These are phyloP conservation scores for Synergus japonicus DNA, from an alignment of 2,888 invertebrate species.

Conservation along the genomic window DNA sequence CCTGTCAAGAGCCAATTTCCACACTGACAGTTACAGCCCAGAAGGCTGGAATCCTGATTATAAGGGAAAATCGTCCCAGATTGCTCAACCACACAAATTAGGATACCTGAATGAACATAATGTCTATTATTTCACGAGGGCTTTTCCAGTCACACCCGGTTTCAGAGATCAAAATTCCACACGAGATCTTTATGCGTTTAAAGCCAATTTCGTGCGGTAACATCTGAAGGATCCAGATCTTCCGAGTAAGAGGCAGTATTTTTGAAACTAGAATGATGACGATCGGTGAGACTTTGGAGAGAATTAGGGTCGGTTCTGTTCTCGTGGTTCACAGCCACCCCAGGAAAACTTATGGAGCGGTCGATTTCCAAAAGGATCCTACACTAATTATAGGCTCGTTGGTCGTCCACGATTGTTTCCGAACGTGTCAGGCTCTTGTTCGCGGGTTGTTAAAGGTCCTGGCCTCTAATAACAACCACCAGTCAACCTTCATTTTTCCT, in stretches of 20 bases:
- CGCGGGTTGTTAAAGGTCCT: slow-evolving; percentile 69
- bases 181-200: slow-evolving; percentile 47
- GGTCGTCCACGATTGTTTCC: slow-evolving; percentile 66
- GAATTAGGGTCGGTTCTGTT: slow-evolving; percentile 46
- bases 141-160: slow-evolving; percentile 21
- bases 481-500: slow-evolving; percentile 7
- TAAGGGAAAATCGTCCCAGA: neutral
- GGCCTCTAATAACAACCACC: slow-evolving; percentile 50
- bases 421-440: slow-evolving; percentile 72
- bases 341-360: slow-evolving; percentile 62
- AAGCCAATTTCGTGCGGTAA: slow-evolving; percentile 66
- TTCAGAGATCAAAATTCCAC: slow-evolving; percentile 21
- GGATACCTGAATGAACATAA: neutral
- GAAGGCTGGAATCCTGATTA: neutral
- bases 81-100: neutral
- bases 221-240: slow-evolving; percentile 58
- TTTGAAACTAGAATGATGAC: slow-evolving; percentile 60
- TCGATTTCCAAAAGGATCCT: slow-evolving; percentile 62
- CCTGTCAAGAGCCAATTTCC: neutral
- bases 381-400: slow-evolving; percentile 72
- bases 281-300: slow-evolving; percentile 56
- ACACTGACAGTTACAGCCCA: neutral
- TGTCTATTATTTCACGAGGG: slow-evolving; percentile 10
- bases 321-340: slow-evolving; percentile 50
- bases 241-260: slow-evolving; percentile 49